These are phyloP conservation scores for Coendou prehensilis DNA, from an alignment of 2,797 vertebrate genomes.

Conservation along the genomic window DNA sequence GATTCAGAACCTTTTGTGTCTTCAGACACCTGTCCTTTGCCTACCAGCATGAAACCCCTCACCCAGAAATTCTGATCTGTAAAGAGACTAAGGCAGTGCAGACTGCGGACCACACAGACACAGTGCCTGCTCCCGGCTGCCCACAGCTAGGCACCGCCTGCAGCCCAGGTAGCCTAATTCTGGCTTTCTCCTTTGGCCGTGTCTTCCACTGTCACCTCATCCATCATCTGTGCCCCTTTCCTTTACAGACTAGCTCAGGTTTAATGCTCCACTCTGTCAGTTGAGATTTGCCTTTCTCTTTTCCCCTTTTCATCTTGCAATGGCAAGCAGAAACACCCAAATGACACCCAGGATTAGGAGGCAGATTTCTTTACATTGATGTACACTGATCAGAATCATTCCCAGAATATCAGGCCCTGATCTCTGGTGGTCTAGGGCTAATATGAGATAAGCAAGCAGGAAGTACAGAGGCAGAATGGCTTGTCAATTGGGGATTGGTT, in stretches of 20 bases:
- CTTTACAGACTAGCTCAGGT: background rate
- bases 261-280: background rate
- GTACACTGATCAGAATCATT: too few relatives aligned
- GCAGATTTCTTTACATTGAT: too few relatives aligned
- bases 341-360: too few relatives aligned
- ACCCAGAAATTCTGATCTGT: background rate
- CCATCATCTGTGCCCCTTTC: background rate
- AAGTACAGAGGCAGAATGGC: too few relatives aligned
- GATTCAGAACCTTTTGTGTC: background rate
- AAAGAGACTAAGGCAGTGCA: background rate
- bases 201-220: background rate
- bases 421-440: too few relatives aligned
- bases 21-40: background rate
- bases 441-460: too few relatives aligned
- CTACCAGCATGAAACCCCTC: background rate
- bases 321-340: too few relatives aligned
- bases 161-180: background rate
- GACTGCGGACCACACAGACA: background rate
- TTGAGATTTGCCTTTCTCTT: background rate
- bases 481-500: too few relatives aligned
- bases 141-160: background rate
- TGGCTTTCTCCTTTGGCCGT: background rate
- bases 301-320: background rate
- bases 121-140: background rate
- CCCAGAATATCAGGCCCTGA: too few relatives aligned